These are phyloP conservation scores for Machimus atricapillus DNA, from an alignment of 2,888 invertebrate genomes.

Conservation along the genomic window DNA sequence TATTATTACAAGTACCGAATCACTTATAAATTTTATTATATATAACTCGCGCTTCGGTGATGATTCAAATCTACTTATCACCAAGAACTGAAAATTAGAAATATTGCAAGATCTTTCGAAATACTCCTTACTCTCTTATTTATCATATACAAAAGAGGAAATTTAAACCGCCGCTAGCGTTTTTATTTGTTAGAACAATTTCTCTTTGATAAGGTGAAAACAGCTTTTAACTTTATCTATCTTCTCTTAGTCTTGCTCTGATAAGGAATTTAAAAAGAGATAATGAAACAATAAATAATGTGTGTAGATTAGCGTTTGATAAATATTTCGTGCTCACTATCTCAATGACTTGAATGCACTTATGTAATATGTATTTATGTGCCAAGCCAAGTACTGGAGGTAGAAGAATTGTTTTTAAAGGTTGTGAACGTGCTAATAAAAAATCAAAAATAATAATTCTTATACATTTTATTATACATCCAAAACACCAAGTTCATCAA, in stretches of 20 bases:
- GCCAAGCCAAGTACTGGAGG: too few relatives aligned
- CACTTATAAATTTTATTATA: too few relatives aligned
- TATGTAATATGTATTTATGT: background rate
- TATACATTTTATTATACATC: constrained; percentile 46
- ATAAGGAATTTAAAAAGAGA: background rate
- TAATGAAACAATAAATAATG: background rate
- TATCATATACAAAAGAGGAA: background rate
- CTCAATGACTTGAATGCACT: background rate
- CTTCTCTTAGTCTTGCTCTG: background rate
- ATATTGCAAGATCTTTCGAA: background rate
- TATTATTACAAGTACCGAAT: too few relatives aligned
- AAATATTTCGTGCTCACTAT: too few relatives aligned
- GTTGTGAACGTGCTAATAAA: too few relatives aligned
- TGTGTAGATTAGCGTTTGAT: too few relatives aligned
- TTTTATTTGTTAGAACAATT: background rate
- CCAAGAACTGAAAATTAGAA: too few relatives aligned
- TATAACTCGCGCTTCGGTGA: too few relatives aligned
- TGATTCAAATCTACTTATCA: too few relatives aligned
- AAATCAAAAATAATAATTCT: background rate
- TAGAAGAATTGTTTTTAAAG: too few relatives aligned
- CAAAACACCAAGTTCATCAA: constrained; percentile 58
- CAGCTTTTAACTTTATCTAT: background rate
- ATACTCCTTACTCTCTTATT: background rate
- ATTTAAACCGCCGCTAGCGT: background rate
- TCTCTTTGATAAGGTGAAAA: background rate